Evolutionary conservation across 2,797 vertebrate species (phyloP), one percentile per base, ranked within the genome.

Genomic region (Rhinatrema bivittatum): DNA sequence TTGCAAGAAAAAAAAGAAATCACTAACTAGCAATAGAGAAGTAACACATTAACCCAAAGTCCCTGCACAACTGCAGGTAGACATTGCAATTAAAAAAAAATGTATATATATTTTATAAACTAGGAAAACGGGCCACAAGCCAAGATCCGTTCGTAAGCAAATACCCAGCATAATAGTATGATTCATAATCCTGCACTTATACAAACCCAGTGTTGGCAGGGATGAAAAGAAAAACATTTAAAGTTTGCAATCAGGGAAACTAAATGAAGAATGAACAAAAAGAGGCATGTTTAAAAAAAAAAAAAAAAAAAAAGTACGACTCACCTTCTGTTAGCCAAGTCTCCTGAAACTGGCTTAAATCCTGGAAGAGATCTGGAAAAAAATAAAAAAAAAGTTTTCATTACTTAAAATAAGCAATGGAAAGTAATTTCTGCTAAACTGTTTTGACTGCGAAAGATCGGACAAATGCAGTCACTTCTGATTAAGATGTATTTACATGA

Each of bases 311-410:
- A 22, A 27, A 25, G 20, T 8, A 27, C 38, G n/a, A 36, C 86
- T 65, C 72, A 98, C 95, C 95, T 95, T 98, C 95, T n/a, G 88
- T 81, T 53, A 98, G 88, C 95, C 95, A 98, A 16, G 93, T 89
- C 83, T 98, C 94, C 68, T 98, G 95, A 60, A 98, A 86, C 72
- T 87, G 92, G 78, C 87, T 87, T 85, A 97, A 72, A 77, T 98
- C 92, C 74, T 95, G 95, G 86, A 99, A 98, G 62, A 97, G 94
- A 58, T 97, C 94, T 98, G 79, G 14, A 51, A 3, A 26, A 23
- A 19, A 10, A 14, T 23, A 25, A 21, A 19, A 10, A 14, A 23
- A 25, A 21, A 28, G 31, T 11, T n/a, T 26, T 25, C 25, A 24
- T 25, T 9, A 15, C 25, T 25, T 25, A 7, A 18, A 7, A 18